Conservation (phyloP, 2,113 vertebrate species). For the Casuarius casuarius region DNA sequence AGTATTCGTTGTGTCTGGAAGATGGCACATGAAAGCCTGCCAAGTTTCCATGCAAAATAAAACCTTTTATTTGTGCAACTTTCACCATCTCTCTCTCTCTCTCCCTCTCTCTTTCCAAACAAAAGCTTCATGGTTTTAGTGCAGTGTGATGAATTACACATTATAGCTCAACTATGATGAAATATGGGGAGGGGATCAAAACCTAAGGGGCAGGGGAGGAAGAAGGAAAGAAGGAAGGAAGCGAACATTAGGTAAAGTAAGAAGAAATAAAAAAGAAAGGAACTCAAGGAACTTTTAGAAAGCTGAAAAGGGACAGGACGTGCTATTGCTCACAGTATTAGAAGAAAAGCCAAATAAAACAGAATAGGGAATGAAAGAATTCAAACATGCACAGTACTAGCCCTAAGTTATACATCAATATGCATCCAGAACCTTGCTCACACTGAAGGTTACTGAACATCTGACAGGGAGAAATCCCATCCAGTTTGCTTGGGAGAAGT, state of each 20-base stretch:
- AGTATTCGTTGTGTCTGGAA: constrained; percentile 35
- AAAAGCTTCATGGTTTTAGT: constrained; percentile 29
- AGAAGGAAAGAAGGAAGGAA: neutral
- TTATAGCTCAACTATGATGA: constrained; percentile 14
- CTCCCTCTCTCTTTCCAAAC: neutral
- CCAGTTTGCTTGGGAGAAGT: neutral
- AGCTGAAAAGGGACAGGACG: neutral
- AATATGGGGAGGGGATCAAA: neutral
- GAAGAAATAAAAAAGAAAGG: neutral
- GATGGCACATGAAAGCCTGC: constrained; percentile 29
- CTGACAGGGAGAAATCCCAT: neutral
- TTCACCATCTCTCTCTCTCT: neutral
- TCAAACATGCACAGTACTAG: neutral
- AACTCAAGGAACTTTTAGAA: constrained; percentile 20
- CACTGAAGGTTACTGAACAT: neutral
- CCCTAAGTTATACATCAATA: neutral
- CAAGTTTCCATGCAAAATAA: constrained; percentile 67
- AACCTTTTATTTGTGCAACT: constrained; percentile 51
- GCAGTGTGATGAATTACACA: neutral
- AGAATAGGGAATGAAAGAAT: constrained; percentile 1
- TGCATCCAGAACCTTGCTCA: neutral
- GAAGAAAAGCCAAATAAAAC: constrained; percentile 34
- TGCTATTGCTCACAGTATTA: constrained; percentile 12
- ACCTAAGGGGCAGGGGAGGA: neutral
- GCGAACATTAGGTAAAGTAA: neutral